These are phyloP conservation scores for Acleris cristana DNA, from an alignment of 2,888 invertebrate genomes.

Conservation along the genomic window DNA sequence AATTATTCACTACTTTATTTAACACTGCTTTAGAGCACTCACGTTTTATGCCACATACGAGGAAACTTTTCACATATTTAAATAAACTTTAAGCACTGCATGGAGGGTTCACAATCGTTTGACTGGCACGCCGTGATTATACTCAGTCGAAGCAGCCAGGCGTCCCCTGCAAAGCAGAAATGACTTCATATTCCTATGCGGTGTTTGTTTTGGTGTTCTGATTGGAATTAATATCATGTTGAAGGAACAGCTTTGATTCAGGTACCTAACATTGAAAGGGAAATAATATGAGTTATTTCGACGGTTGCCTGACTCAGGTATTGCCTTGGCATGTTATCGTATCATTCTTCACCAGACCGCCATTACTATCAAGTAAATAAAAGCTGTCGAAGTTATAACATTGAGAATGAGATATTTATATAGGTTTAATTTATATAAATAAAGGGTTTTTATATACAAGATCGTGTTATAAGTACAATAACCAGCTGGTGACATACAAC, in stretches of 20 bases:
- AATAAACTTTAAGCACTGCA: background rate
- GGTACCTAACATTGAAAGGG: too few species aligned
- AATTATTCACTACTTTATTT: slow-evolving; percentile 46
- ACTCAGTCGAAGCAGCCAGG: slow-evolving; percentile 5
- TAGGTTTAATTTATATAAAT: too few species aligned
- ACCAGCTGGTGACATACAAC: too few species aligned
- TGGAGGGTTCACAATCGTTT: slow-evolving; percentile 8
- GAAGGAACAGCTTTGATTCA: background rate
- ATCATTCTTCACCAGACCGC: too few species aligned
- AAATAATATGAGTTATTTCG: too few species aligned
- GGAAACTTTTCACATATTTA: background rate
- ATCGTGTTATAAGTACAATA: too few species aligned
- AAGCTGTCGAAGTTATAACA: too few species aligned
- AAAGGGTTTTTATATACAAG: too few species aligned
- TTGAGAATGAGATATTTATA: too few species aligned
- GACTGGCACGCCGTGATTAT: background rate
- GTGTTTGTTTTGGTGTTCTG: background rate
- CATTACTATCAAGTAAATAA: too few species aligned
- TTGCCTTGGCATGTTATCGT: too few species aligned
- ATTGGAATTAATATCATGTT: background rate
- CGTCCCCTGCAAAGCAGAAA: slow-evolving; percentile 14
- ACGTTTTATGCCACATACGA: slow-evolving; percentile 14
- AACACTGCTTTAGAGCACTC: slow-evolving; percentile 26
- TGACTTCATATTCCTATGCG: slow-evolving; percentile 15
- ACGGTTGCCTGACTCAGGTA: too few species aligned